These are phyloP conservation scores for Catagonus wagneri DNA, from an alignment of 2,113 vertebrate species.

Conservation along the genomic window DNA sequence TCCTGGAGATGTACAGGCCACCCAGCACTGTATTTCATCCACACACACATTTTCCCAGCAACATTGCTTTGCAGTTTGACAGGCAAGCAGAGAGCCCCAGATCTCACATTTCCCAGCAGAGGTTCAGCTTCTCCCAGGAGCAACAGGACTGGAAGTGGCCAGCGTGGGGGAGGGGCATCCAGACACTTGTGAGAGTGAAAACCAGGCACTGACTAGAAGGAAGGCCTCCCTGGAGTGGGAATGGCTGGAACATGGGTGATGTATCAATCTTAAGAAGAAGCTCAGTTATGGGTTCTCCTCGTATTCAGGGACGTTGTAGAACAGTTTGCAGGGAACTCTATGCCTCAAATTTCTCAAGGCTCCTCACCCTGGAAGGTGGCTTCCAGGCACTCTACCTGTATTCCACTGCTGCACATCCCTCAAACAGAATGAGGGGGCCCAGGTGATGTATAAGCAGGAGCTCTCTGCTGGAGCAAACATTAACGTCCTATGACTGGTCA, in stretches of 20 bases:
- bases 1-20: slow-evolving; percentile 36
- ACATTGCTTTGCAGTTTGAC: slow-evolving; percentile 75
- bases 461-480: not conserved
- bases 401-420: not conserved
- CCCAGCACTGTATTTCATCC: slow-evolving; percentile 68
- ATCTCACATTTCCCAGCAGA: slow-evolving; percentile 76
- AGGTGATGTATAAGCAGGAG: not conserved
- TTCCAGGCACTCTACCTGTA: not conserved
- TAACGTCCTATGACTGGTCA: not conserved
- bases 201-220: slow-evolving; percentile 57
- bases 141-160: slow-evolving; percentile 17
- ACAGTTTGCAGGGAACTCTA: slow-evolving; percentile 24
- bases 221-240: not conserved
- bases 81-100: slow-evolving; percentile 73
- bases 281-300: slow-evolving; percentile 11
- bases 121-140: slow-evolving; percentile 65
- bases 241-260: slow-evolving; percentile 24
- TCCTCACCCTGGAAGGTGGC: not conserved
- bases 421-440: not conserved
- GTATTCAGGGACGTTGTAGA: slow-evolving; percentile 46
- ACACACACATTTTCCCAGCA: slow-evolving; percentile 71
- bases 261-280: slow-evolving; percentile 56
- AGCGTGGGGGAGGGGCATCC: slow-evolving; percentile 60
- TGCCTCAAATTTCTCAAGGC: not conserved
- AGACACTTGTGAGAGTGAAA: slow-evolving; percentile 69